These are phyloP conservation scores for Stegophylla sp. DNA, from an alignment of 2,888 invertebrate species.

Conservation along the genomic window DNA sequence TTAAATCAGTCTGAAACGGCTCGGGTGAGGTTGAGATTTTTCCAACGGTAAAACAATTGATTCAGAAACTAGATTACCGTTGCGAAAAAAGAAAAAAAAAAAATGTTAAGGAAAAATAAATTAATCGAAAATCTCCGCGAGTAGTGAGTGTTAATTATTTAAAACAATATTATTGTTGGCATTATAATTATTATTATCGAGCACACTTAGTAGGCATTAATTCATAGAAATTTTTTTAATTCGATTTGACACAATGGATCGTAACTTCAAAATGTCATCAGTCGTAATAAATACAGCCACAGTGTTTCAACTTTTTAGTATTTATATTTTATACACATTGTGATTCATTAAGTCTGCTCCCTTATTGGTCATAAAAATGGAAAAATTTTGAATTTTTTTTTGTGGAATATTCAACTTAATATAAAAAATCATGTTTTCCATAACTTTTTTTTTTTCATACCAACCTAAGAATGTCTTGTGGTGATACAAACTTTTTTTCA, in stretches of 20 bases:
- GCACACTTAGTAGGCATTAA: not conserved
- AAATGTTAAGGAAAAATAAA: too few species aligned
- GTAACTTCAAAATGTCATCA: not conserved
- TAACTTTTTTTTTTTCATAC: too few species aligned
- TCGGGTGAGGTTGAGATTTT: slow-evolving; percentile 18
- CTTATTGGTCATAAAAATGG: too few species aligned
- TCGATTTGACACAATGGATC: not conserved
- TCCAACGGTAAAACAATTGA: slow-evolving; percentile 38
- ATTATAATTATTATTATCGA: not conserved
- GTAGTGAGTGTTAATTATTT: slow-evolving; percentile 7
- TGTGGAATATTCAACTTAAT: too few species aligned
- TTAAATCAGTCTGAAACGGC: slow-evolving; percentile 25
- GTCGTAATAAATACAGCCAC: too few species aligned
- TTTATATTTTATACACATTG: too few species aligned
- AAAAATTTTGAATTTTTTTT: too few species aligned
- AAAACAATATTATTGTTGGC: slow-evolving; percentile 16
- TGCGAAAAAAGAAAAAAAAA: slow-evolving; percentile 42
- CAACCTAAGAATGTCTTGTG: too few species aligned
- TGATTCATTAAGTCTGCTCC: too few species aligned
- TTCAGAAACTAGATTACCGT: slow-evolving; percentile 24
- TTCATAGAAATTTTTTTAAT: not conserved
- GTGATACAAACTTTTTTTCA: too few species aligned
- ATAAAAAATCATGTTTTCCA: too few species aligned
- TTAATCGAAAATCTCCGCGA: slow-evolving; percentile 10
- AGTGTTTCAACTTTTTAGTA: not conserved